Conservation (phyloP, 1,140 invertebrate species). For the Octopus bimaculoides region DNA sequence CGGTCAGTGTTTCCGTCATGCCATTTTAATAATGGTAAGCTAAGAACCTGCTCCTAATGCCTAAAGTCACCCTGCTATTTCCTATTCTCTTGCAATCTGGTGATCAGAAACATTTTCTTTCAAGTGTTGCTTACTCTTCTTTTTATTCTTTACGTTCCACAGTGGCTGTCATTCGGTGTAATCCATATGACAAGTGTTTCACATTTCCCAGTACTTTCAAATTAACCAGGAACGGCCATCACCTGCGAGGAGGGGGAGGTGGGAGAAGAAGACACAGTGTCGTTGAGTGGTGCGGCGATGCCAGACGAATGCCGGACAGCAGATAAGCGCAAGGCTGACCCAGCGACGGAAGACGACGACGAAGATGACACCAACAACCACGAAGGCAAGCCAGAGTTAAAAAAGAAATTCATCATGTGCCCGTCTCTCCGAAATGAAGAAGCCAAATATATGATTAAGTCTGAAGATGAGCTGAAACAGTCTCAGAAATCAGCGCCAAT, state of each 20-base stretch:
- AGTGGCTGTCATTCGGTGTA: slow-evolving; percentile 14
- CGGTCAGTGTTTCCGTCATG: too few species aligned
- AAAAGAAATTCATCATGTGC: slow-evolving; percentile 3
- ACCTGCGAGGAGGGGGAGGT: background rate
- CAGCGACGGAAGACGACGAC: background rate
- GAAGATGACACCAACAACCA: background rate
- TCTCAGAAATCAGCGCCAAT: background rate
- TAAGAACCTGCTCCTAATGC: too few species aligned
- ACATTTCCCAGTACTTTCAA: slow-evolving; percentile 15
- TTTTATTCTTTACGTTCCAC: slow-evolving; percentile 15
- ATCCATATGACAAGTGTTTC: slow-evolving; percentile 15
- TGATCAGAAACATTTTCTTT: background rate
- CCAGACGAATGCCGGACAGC: background rate
- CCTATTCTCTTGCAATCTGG: too few species aligned
- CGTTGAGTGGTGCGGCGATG: background rate
- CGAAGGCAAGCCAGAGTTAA: background rate
- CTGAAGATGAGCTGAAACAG: background rate
- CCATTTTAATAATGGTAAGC: too few species aligned
- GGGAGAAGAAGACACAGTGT: background rate
- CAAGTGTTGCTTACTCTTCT: slow-evolving; percentile 12
- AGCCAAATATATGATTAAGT: background rate
- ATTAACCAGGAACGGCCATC: slow-evolving; percentile 13
- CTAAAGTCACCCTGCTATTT: too few species aligned
- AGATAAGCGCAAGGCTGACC: background rate
- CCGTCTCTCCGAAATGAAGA: background rate